These are phyloP conservation scores for Tenthredo mesomela DNA, from an alignment of 2,888 invertebrate genomes.

Conservation along the genomic window DNA sequence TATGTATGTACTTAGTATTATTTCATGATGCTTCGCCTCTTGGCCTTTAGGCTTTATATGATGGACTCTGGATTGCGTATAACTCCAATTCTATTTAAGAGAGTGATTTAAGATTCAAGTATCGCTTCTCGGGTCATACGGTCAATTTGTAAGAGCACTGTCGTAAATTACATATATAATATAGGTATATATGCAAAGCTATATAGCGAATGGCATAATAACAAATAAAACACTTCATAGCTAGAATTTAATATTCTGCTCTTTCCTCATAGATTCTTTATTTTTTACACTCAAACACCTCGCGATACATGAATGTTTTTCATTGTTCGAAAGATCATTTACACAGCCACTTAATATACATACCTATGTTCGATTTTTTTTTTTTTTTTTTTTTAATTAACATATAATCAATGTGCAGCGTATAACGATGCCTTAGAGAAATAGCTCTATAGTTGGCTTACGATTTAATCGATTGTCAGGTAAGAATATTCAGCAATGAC, in stretches of 20 bases:
- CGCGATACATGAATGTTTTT: neutral
- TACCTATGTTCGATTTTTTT: neutral
- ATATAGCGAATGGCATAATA: neutral
- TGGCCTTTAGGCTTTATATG: neutral
- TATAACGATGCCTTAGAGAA: neutral
- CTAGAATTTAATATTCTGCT: neutral
- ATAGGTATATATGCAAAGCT: neutral
- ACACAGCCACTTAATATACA: neutral
- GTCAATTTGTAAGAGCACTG: constrained; percentile 40
- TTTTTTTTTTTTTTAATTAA: neutral
- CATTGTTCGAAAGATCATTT: constrained; percentile 4
- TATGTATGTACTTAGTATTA: neutral
- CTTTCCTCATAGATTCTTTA: neutral
- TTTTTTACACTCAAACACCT: neutral
- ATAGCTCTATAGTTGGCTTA: neutral
- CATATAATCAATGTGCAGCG: neutral
- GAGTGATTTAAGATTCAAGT: constrained; percentile 38
- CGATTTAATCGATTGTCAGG: neutral
- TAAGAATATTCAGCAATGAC: neutral
- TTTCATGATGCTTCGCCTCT: neutral
- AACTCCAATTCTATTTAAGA: constrained; percentile 23
- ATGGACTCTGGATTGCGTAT: constrained; percentile 8
- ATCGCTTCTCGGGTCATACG: constrained; percentile 33
- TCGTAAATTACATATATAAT: neutral
- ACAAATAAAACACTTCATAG: neutral